A percentile compares a stretch with the other conserved stretches of the same genome.
Evolutionary conservation across 1,140 invertebrate species (phyloP).

Genomic region (Dryas iulia): DNA sequence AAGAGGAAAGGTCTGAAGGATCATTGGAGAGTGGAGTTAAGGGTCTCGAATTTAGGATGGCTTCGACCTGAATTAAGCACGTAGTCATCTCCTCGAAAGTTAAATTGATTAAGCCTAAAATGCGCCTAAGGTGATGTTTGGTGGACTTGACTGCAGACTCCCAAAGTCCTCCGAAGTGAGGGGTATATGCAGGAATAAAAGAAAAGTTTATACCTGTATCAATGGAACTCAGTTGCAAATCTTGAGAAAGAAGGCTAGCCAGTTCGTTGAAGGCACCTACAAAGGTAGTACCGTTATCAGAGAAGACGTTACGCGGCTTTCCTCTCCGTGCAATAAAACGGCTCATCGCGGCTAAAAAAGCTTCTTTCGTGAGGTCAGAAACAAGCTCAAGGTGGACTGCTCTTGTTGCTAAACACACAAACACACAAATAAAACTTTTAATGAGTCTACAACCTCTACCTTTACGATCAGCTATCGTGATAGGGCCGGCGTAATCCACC

Average conservation of each 20-base stretch:
- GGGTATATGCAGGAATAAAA: slow-evolving; percentile 29
- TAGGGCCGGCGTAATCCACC: slow-evolving; percentile 54
- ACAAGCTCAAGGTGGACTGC: slow-evolving; percentile 37
- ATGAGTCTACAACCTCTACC: slow-evolving; percentile 36
- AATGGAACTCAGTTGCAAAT: neutral
- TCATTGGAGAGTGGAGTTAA: too few species aligned
- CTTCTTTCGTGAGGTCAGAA: slow-evolving; percentile 12
- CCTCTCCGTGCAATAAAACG: slow-evolving; percentile 31
- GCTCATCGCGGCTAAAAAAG: slow-evolving; percentile 18
- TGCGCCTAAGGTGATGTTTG: slow-evolving; percentile 29
- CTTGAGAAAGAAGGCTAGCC: neutral
- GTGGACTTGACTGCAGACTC: slow-evolving; percentile 46
- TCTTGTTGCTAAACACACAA: slow-evolving; percentile 32
- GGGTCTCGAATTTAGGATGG: too few species aligned
- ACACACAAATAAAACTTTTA: slow-evolving; percentile 47
- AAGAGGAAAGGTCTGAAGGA: slow-evolving; percentile 35
- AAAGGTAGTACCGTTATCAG: slow-evolving; percentile 31
- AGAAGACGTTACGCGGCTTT: slow-evolving; percentile 21
- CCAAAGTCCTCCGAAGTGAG: slow-evolving; percentile 43
- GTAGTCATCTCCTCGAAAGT: slow-evolving; percentile 59
- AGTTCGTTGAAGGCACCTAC: too few species aligned
- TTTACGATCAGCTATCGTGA: slow-evolving; percentile 38
- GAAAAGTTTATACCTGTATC: slow-evolving; percentile 2
- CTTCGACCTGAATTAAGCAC: slow-evolving; percentile 37
- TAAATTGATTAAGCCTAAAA: slow-evolving; percentile 26